Conservation (phyloP, 2,113 vertebrate species). For the Thunnus thynnus region DNA sequence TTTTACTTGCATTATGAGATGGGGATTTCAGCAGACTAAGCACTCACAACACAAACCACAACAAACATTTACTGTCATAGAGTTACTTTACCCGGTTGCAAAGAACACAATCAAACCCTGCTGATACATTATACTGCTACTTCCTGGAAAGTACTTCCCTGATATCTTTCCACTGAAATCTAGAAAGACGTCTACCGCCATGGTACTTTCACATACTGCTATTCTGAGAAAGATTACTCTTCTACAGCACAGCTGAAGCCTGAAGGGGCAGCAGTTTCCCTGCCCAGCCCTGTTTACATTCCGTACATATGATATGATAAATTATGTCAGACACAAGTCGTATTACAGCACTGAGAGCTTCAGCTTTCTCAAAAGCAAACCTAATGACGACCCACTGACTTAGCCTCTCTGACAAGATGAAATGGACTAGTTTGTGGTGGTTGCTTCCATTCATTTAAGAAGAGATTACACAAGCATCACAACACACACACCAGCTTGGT, state of each 20-base stretch:
- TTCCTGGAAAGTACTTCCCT: slow-evolving; percentile 18
- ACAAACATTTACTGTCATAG: neutral
- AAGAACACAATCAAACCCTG: neutral
- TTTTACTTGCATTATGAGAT: neutral
- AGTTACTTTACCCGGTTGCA: neutral
- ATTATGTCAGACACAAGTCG: neutral
- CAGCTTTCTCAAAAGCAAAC: slow-evolving; percentile 7
- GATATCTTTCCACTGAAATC: neutral
- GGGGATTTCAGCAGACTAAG: slow-evolving; percentile 4
- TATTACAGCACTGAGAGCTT: slow-evolving; percentile 16
- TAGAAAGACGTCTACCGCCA: neutral
- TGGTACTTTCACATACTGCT: neutral
- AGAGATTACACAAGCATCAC: slow-evolving; percentile 72
- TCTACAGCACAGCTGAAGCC: slow-evolving; percentile 3
- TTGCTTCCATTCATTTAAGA: slow-evolving; percentile 48
- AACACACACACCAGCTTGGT: slow-evolving; percentile 68
- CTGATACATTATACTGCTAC: neutral
- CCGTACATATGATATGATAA: slow-evolving; percentile 5
- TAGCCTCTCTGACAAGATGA: slow-evolving; percentile 15
- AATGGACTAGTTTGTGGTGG: slow-evolving; percentile 23
- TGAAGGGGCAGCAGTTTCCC: neutral
- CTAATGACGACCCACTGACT: neutral
- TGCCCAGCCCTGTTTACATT: slow-evolving; percentile 35
- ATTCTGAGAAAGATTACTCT: slow-evolving; percentile 18
- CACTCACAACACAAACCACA: slow-evolving; percentile 1